Evolutionary conservation across 2,797 vertebrate species (phyloP), one percentile per base, ranked within the genome.

Genomic region (Kryptopterus vitreolus): DNA sequence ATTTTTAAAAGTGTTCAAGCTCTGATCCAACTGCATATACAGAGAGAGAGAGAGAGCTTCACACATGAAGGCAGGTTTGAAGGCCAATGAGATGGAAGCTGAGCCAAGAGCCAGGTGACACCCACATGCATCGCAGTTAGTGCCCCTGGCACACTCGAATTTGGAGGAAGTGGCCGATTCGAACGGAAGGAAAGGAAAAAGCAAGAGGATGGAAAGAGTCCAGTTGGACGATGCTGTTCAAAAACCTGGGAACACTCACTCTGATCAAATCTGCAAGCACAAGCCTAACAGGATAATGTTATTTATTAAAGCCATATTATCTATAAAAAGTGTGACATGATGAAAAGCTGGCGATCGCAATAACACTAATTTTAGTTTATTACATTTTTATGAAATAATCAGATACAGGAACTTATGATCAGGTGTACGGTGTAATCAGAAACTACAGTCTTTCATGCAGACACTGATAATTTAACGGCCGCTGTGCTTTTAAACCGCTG

Each of bases 121-220:
- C 82, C 79, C 79, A 80, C 80, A 71, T 62, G 62, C 50, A 78
- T 80, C 77, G 43, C 82, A 68, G 77, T 78, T 65, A 61, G 70
- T 81, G 35, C 48, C 38, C 55, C 72, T 77, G 81, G 82, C 84
- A 85, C 68, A 76, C n/a, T 85, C 77, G 20, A 55, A 74, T 75
- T 72, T 69, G 83, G 78, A 87, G 84, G 81, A 86, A 84, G 84
- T 43, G 57, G 69, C 81, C 84, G 84, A 87, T 76, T 82, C 16
- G 80, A 87, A 83, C 24, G 70, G 62, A 58, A 74, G 59, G 78
- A 86, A n/a, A 74, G 26, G 69, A 84, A 79, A 70, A 87, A 78
- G 81, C 83, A 83, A 77, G 62, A 72, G 59, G 72, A 82, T 84
- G 79, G 85, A 87, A 59, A 77, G 53, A 79, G 73, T 85, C 79